Conservation (phyloP, 2,888 invertebrate species). For the Caenorhabditis imperialis region DNA sequence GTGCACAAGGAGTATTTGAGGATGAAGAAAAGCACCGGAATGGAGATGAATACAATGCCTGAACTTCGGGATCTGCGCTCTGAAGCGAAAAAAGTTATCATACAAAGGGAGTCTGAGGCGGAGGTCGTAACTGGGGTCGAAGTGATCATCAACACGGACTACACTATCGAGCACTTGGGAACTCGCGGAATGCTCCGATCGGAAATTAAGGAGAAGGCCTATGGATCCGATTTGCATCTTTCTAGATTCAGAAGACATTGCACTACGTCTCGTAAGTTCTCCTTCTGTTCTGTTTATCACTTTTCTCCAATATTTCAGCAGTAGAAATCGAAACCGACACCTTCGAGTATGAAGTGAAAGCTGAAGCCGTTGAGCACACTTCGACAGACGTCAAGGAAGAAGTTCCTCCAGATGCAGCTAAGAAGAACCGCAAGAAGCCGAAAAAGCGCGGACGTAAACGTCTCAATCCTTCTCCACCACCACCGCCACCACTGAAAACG, state of each 20-base stretch:
- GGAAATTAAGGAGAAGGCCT: conserved; percentile 32
- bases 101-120: background rate
- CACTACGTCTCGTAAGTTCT: conserved; percentile 12
- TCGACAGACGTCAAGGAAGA: too few relatives aligned
- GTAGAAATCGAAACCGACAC: conserved; percentile 5
- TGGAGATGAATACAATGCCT: background rate
- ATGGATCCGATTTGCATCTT: conserved; percentile 13
- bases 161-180: conserved; percentile 13
- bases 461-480: too few relatives aligned
- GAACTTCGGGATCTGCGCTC: background rate
- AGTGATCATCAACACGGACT: conserved; percentile 13
- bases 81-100: background rate
- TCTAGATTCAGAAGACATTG: conserved; percentile 35
- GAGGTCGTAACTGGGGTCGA: conserved; percentile 5
- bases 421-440: too few relatives aligned
- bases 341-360: conserved; percentile 3
- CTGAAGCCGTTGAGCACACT: too few relatives aligned
- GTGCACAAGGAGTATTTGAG: conserved; percentile 6
- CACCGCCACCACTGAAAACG: too few relatives aligned
- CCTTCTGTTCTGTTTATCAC: background rate
- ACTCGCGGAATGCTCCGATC: conserved; percentile 25
- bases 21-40: background rate
- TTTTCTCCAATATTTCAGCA: conserved; percentile 10
- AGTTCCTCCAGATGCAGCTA: too few relatives aligned
- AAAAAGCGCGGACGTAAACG: too few relatives aligned